phyloP scores from a whole-genome alignment of 2,113 vertebrate species.

The Syrmaticus mikado region DNA sequence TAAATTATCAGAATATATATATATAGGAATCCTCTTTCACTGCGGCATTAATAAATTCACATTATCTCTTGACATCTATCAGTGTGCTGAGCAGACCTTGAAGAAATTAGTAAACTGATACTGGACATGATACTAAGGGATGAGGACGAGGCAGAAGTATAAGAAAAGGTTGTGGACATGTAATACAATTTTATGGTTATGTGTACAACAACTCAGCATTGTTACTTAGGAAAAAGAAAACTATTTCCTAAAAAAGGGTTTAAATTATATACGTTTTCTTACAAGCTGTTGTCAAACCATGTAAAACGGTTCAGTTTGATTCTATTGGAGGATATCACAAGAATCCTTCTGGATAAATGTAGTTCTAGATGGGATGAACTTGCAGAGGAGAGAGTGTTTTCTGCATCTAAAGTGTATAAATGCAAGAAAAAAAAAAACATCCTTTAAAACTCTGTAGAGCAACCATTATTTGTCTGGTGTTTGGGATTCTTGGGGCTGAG shows the following conservation, averaged over 20 bases:
- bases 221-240: not conserved
- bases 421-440: not conserved
- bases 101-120: not conserved
- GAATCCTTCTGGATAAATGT: not conserved
- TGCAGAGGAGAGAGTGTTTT: not conserved
- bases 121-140: not conserved
- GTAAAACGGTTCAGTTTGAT: not conserved
- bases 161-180: not conserved
- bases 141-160: not conserved
- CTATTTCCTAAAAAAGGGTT: not conserved
- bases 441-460: not conserved
- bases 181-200: not conserved
- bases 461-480: not conserved
- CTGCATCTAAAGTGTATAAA: not conserved
- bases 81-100: not conserved
- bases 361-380: not conserved
- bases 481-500: not conserved
- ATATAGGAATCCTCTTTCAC: not conserved
- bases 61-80: not conserved
- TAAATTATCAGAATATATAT: not conserved
- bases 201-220: not conserved
- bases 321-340: not conserved
- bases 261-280: not conserved
- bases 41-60: not conserved
- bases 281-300: not conserved